These are phyloP conservation scores for Pollenia amentaria DNA, from an alignment of 2,888 invertebrate genomes.

Conservation along the genomic window DNA sequence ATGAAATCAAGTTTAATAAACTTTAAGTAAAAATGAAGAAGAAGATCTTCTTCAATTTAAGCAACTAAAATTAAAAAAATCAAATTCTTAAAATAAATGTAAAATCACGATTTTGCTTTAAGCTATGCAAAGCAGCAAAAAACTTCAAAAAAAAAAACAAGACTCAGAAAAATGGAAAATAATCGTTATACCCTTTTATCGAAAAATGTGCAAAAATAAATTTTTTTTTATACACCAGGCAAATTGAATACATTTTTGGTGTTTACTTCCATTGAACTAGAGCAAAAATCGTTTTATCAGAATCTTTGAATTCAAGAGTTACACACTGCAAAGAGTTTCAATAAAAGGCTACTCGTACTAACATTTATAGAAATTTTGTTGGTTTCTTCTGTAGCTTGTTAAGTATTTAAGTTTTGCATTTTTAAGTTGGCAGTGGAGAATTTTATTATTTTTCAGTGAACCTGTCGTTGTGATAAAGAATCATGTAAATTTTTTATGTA, in stretches of 20 bases:
- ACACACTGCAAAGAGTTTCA: not conserved
- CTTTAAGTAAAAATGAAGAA: constrained; percentile 40
- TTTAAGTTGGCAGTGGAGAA: constrained; percentile 16
- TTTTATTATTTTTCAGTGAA: constrained; percentile 44
- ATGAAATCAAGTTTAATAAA: constrained; percentile 71
- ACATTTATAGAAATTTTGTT: constrained; percentile 18
- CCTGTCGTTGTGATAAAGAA: constrained; percentile 70
- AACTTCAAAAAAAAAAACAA: constrained; percentile 19
- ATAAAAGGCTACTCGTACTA: not conserved
- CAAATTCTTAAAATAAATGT: constrained; percentile 67
- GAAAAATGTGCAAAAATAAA: constrained; percentile 11
- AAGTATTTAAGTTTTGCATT: constrained; percentile 39
- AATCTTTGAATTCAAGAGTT: constrained; percentile 50
- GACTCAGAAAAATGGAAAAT: constrained; percentile 16
- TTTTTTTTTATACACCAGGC: constrained; percentile 42
- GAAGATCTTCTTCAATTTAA: constrained; percentile 66
- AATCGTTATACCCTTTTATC: constrained; percentile 58
- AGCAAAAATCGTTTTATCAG: constrained; percentile 60
- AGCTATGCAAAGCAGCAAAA: constrained; percentile 75
- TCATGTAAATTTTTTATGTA: constrained; percentile 59
- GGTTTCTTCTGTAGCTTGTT: constrained; percentile 13
- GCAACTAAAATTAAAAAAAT: constrained; percentile 29
- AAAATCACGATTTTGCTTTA: constrained; percentile 76
- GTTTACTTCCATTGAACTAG: constrained; percentile 54
- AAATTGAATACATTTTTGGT: constrained; percentile 57